A percentile compares a stretch with the other conserved stretches of the same genome.
These are phyloP conservation scores for Phrixothrix hirtus DNA, from an alignment of 2,888 invertebrate species.

Conservation along the genomic window DNA sequence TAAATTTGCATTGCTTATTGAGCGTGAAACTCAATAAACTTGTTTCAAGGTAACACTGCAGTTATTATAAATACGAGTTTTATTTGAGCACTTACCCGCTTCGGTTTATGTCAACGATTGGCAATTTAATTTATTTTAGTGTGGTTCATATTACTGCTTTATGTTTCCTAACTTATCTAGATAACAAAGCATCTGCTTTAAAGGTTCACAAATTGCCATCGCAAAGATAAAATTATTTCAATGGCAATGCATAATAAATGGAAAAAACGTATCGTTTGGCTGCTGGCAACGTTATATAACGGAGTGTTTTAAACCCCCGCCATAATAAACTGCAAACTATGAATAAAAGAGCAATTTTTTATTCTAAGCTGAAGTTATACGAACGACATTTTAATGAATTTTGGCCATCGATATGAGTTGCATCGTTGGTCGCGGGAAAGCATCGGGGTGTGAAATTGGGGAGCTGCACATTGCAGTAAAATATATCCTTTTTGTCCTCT, in stretches of 20 bases:
- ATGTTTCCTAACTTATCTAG: too few species aligned
- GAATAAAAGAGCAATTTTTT: constrained; percentile 30
- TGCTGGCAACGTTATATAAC: constrained; percentile 9
- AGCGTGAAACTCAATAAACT: background rate
- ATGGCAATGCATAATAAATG: background rate
- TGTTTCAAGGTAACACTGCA: background rate
- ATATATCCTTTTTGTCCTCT: constrained; percentile 42
- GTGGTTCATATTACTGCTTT: too few species aligned
- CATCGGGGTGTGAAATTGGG: constrained; percentile 53
- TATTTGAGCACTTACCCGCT: too few species aligned
- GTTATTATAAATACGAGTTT: background rate
- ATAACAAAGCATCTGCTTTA: too few species aligned
- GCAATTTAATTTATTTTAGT: too few species aligned
- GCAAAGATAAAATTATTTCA: background rate
- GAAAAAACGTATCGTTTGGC: background rate
- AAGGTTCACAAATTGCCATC: too few species aligned
- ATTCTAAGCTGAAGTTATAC: constrained; percentile 25
- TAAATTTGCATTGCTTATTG: background rate
- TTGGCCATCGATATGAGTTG: constrained; percentile 53
- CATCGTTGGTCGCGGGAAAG: constrained; percentile 47
- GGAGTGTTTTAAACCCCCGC: constrained; percentile 10
- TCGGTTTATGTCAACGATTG: too few species aligned
- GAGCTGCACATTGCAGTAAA: constrained; percentile 51
- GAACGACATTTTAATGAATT: constrained; percentile 50
- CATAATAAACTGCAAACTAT: constrained; percentile 25